A percentile compares a stretch with the other conserved stretches of the same genome.
Conservation (phyloP, 1,140 invertebrate genomes). For the Coelopa frigida region DNA sequence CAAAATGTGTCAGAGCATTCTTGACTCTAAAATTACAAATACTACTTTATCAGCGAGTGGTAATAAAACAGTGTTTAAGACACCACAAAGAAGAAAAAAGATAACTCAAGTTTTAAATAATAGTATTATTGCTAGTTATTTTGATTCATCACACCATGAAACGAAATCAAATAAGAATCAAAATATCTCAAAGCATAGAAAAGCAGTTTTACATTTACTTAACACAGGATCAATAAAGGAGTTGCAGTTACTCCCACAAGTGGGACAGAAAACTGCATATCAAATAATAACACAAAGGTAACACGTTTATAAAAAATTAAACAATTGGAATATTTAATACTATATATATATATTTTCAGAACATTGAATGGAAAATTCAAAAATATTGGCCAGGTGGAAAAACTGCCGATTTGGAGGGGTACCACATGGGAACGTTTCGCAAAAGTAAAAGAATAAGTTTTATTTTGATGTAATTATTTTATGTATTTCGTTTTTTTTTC, state of each 20-base stretch:
- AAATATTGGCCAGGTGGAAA: slow-evolving; percentile 16
- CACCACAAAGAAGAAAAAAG: too few relatives aligned
- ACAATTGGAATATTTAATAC: neutral
- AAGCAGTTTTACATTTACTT: slow-evolving; percentile 17
- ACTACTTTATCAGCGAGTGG: too few relatives aligned
- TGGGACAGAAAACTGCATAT: slow-evolving; percentile 24
- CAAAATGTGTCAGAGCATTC: too few relatives aligned
- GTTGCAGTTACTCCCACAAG: slow-evolving; percentile 17
- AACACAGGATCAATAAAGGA: slow-evolving; percentile 19
- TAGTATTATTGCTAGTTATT: neutral
- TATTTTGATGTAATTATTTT: too few relatives aligned
- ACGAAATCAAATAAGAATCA: slow-evolving; percentile 4
- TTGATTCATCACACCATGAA: neutral
- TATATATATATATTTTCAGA: slow-evolving; percentile 10
- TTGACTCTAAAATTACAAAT: too few relatives aligned
- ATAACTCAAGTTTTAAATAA: slow-evolving; percentile 2
- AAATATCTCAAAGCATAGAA: slow-evolving; percentile 11
- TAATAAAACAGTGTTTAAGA: too few relatives aligned
- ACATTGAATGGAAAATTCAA: slow-evolving; percentile 17
- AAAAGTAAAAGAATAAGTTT: slow-evolving; percentile 8
- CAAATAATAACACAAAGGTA: slow-evolving; percentile 19
- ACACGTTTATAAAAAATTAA: slow-evolving; percentile 1
- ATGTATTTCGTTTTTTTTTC: too few relatives aligned
- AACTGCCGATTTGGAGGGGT: slow-evolving; percentile 20
- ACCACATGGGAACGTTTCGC: slow-evolving; percentile 19